Evolutionary conservation across 2,888 invertebrate species (phyloP).

Genomic region (Leptinotarsa rubiginosa): DNA sequence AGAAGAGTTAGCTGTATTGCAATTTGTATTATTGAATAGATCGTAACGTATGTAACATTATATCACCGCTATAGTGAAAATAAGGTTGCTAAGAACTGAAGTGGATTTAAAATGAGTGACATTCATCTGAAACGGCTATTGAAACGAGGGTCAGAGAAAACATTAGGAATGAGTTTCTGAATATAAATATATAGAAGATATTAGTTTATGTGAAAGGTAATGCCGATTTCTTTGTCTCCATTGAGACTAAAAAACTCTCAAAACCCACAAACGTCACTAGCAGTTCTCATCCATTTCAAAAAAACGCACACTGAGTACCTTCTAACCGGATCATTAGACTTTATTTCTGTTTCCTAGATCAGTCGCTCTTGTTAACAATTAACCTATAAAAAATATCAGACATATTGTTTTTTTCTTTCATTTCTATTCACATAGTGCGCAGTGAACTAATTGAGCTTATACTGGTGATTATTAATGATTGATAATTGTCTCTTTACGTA

Average conservation of each 20-base stretch:
- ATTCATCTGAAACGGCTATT: too few species aligned
- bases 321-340: not conserved
- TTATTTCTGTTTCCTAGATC: not conserved
- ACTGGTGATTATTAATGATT: not conserved
- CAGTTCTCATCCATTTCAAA: not conserved
- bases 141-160: too few species aligned
- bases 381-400: not conserved
- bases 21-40: too few species aligned
- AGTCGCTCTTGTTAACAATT: not conserved
- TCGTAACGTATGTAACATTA: too few species aligned
- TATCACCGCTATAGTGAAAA: too few species aligned
- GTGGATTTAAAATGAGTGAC: too few species aligned
- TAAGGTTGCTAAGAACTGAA: too few species aligned
- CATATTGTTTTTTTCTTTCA: not conserved
- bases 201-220: too few species aligned
- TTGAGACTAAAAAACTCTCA: not conserved
- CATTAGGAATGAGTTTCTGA: too few species aligned
- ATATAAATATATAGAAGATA: too few species aligned
- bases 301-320: not conserved
- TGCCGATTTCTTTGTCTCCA: not conserved
- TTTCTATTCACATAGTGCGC: not conserved
- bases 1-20: too few species aligned
- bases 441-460: not conserved
- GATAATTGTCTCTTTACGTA: slow-evolving; percentile 4
- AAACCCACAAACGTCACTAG: not conserved